Evolutionary conservation across 2,888 invertebrate species (phyloP).

Genomic region (Scaptodrosophila latifasciaeformis): DNA sequence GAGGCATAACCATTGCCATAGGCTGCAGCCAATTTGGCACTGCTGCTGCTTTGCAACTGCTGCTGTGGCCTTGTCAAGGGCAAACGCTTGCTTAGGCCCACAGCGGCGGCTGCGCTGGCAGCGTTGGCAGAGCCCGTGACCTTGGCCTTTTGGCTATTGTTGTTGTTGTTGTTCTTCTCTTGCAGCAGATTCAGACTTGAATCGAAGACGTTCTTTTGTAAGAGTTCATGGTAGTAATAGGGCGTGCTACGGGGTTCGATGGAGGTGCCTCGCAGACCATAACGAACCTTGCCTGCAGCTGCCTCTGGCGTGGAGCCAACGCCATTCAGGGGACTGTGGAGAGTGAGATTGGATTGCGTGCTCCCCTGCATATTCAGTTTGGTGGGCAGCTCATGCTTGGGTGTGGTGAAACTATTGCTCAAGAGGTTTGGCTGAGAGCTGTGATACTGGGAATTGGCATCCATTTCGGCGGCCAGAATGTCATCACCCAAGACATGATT

Average conservation of each 20-base stretch:
- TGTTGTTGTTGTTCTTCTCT: conserved; percentile 50
- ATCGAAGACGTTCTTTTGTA: conserved; percentile 72
- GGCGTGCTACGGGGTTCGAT: conserved; percentile 72
- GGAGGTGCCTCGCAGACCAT: conserved; percentile 36
- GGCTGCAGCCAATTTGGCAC: conserved; percentile 28
- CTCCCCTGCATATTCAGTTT: conserved; percentile 54
- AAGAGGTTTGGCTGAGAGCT: conserved; percentile 71
- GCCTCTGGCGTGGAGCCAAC: conserved; percentile 16
- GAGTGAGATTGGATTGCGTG: conserved; percentile 38
- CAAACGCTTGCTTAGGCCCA: conserved; percentile 26
- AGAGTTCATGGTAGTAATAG: conserved; percentile 73
- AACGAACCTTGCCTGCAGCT: too few relatives aligned
- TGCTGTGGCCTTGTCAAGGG: conserved; percentile 52
- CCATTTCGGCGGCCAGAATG: conserved; percentile 32
- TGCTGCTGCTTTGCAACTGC: conserved; percentile 41
- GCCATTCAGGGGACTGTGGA: conserved; percentile 19
- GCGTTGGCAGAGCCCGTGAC: conserved; percentile 3
- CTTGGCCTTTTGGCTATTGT: conserved; percentile 31
- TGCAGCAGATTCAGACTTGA: conserved; percentile 73
- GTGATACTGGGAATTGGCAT: conserved; percentile 49
- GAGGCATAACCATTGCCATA: conserved; percentile 43
- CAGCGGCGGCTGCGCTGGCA: conserved; percentile 29
- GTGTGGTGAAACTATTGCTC: conserved; percentile 37
- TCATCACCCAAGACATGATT: conserved; percentile 40
- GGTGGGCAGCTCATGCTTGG: conserved; percentile 57